A percentile compares a stretch with the other conserved stretches of the same genome.
Evolutionary conservation across 92 coral and sea anemone genomes (phyloP).

Genomic region (Desmophyllum pertusum): DNA sequence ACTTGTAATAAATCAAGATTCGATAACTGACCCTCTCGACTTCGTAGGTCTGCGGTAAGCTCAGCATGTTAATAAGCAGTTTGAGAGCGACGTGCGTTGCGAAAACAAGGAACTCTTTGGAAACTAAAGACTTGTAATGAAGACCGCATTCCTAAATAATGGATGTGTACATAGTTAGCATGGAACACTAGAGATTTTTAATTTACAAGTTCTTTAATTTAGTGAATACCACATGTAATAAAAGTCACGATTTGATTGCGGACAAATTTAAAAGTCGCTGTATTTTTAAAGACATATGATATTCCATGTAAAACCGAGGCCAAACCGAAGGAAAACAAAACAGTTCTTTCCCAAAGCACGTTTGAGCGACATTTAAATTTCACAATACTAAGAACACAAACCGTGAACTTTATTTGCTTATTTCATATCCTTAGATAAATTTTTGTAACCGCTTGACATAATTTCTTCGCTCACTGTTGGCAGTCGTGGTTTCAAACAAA

Average conservation of each 20-base stretch:
- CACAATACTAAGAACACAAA: conserved; percentile 30
- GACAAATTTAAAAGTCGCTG: neutral
- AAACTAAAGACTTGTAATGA: neutral
- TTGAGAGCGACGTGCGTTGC: neutral
- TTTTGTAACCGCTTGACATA: conserved; percentile 30
- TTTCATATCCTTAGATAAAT: conserved; percentile 19
- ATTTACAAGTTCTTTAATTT: conserved; percentile 11
- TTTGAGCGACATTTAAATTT: neutral
- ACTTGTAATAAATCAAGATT: neutral
- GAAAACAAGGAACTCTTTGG: conserved; percentile 4
- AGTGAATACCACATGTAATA: conserved; percentile 7
- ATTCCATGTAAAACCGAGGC: neutral
- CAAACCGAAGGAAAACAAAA: neutral
- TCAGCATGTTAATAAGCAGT: neutral
- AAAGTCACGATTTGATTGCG: neutral
- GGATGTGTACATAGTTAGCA: conserved; percentile 36
- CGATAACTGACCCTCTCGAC: neutral
- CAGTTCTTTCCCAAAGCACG: neutral
- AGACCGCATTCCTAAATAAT: conserved; percentile 24
- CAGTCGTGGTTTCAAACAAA: conserved; percentile 25
- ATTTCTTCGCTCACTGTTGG: neutral
- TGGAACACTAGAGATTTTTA: conserved; percentile 3
- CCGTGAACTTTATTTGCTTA: conserved; percentile 20
- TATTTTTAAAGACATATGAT: no score
- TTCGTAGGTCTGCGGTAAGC: neutral